Evolutionary conservation across 2,113 vertebrate genomes (phyloP).

Genomic region (Zosterops pallidus): DNA sequence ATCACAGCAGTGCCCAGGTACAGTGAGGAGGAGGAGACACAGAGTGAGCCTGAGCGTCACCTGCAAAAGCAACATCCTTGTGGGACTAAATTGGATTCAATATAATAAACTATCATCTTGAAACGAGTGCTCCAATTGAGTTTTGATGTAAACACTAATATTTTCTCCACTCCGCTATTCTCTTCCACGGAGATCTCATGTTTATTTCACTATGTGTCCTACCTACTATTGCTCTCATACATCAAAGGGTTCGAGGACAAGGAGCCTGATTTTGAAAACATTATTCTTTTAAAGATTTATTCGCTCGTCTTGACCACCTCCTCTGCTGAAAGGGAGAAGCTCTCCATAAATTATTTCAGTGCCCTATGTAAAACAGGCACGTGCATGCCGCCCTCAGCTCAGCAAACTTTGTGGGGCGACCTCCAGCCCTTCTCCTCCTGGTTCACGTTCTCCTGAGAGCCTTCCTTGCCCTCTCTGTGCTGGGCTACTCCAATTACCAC

Average conservation of each 20-base stretch:
- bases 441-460: accelerated
- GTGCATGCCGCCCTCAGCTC: background rate
- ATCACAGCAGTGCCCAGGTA: background rate
- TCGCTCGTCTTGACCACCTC: slow-evolving; percentile 76
- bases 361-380: slow-evolving; percentile 41
- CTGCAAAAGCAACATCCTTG: slow-evolving; percentile 38
- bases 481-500: background rate
- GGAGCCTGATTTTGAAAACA: slow-evolving; percentile 81
- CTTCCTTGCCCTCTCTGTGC: background rate
- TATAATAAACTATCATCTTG: slow-evolving; percentile 76
- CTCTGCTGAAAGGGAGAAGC: slow-evolving; percentile 61
- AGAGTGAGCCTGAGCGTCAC: background rate
- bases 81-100: slow-evolving; percentile 64
- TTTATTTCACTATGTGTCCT: slow-evolving; percentile 80
- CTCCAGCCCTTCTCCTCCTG: background rate
- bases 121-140: slow-evolving; percentile 77
- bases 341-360: slow-evolving; percentile 74
- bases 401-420: background rate
- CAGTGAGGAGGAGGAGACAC: background rate
- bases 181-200: slow-evolving; percentile 74
- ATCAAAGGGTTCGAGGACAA: slow-evolving; percentile 80
- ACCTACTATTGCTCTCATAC: slow-evolving; percentile 79
- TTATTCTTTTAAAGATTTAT: slow-evolving; percentile 85
- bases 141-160: slow-evolving; percentile 81
- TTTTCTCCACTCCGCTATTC: slow-evolving; percentile 70